A percentile compares a stretch with the other conserved stretches of the same genome.
Evolutionary conservation across 2,113 vertebrate genomes (phyloP).

Genomic region (Sphyrna mokarran): DNA sequence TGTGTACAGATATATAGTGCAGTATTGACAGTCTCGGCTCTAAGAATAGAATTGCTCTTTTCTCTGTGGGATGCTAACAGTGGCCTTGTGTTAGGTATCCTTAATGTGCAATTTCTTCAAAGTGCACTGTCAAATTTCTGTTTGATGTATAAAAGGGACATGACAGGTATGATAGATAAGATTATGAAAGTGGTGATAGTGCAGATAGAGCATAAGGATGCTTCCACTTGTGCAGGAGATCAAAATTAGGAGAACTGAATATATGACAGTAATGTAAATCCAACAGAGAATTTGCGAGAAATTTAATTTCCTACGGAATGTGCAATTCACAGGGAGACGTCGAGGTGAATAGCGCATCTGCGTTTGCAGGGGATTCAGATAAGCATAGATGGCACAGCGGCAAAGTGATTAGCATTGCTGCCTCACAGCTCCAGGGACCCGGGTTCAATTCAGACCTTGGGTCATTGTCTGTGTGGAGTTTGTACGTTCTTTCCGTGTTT

Average conservation of each 20-base stretch:
- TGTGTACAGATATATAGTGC: not conserved
- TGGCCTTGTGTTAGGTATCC: not conserved
- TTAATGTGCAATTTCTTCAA: not conserved
- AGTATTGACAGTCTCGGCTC: not conserved
- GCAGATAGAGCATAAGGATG: not conserved
- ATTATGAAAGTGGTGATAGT: not conserved
- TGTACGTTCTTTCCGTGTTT: too few species aligned
- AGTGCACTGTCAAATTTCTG: not conserved
- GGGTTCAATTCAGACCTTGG: too few species aligned
- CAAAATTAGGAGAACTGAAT: not conserved
- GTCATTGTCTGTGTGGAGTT: too few species aligned
- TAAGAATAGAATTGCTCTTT: conserved; percentile 6
- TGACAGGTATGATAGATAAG: not conserved
- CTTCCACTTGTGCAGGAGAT: not conserved
- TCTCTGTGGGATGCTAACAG: not conserved
- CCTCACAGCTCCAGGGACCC: too few species aligned
- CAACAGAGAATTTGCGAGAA: not conserved
- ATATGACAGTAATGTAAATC: not conserved
- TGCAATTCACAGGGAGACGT: not conserved
- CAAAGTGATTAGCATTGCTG: too few species aligned
- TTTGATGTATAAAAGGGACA: not conserved
- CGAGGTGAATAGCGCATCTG: not conserved
- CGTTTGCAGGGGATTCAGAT: not conserved
- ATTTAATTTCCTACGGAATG: not conserved
- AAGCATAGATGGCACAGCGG: too few species aligned